Evolutionary conservation across 2,888 invertebrate species (phyloP).

Genomic region (Carcina quercana): DNA sequence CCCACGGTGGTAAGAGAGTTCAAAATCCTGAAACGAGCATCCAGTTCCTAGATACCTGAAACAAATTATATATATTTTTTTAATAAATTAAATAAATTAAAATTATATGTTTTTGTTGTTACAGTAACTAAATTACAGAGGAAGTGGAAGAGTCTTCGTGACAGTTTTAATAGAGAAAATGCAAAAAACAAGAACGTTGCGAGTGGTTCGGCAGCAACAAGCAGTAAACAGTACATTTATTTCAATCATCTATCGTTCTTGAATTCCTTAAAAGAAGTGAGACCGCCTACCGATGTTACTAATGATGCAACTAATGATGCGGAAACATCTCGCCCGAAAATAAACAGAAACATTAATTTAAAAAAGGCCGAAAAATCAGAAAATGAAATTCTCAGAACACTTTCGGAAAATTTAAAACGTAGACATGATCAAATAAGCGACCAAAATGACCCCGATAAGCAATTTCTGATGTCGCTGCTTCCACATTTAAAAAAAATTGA

Average conservation of each 20-base stretch:
- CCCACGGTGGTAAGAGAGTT: neutral
- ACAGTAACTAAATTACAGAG: slow-evolving; percentile 21
- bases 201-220: slow-evolving; percentile 22
- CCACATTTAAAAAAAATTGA: no score
- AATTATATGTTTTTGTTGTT: no score
- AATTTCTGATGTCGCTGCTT: no score
- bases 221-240: slow-evolving; percentile 24
- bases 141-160: slow-evolving; percentile 19
- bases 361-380: no score
- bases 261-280: slow-evolving; percentile 22
- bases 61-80: no score
- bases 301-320: slow-evolving; percentile 18
- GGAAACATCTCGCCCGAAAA: slow-evolving; percentile 7
- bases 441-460: no score
- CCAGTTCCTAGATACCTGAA: neutral
- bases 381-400: no score
- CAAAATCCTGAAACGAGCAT: slow-evolving; percentile 1
- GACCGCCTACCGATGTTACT: slow-evolving; percentile 20
- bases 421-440: no score
- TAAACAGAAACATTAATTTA: no score
- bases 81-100: neutral
- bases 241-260: slow-evolving; percentile 24
- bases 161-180: slow-evolving; percentile 21
- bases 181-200: slow-evolving; percentile 22
- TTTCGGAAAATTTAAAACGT: no score